Evolutionary conservation across 2,113 vertebrate species (phyloP).

Genomic region (Sula dactylatra): DNA sequence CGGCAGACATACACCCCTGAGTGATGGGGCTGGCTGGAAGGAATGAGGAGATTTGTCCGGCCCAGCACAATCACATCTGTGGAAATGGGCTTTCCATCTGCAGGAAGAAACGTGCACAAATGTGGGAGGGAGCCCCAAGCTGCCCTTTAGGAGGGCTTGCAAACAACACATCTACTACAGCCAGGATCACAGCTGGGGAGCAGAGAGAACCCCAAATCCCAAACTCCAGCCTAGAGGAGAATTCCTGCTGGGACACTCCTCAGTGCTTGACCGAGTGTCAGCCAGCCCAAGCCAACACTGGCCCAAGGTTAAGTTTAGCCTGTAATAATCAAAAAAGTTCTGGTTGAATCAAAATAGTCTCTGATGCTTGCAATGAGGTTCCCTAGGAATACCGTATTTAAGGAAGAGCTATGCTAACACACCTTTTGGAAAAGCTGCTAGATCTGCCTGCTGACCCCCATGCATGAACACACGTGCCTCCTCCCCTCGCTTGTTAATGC

Average conservation of each 20-base stretch:
- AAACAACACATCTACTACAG: not conserved
- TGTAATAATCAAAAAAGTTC: not conserved
- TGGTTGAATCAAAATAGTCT: not conserved
- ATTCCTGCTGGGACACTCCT: not conserved
- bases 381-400: not conserved
- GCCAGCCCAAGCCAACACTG: not conserved
- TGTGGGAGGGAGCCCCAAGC: not conserved
- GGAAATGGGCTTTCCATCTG: conserved; percentile 92
- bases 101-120: not conserved
- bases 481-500: not conserved
- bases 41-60: conserved; percentile 89
- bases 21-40: conserved; percentile 85
- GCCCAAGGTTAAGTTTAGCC: not conserved
- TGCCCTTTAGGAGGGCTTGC: not conserved
- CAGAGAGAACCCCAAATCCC: not conserved
- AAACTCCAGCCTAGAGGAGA: not conserved
- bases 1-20: conserved; percentile 91
- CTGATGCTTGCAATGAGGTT: not conserved
- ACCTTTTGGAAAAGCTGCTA: not conserved
- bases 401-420: not conserved
- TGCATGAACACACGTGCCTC: not conserved
- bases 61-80: conserved; percentile 90
- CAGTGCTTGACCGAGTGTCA: not conserved
- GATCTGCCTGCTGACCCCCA: not conserved
- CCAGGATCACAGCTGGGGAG: not conserved